These are phyloP conservation scores for Eledona agricola DNA, from an alignment of 2,888 invertebrate species.

Conservation along the genomic window DNA sequence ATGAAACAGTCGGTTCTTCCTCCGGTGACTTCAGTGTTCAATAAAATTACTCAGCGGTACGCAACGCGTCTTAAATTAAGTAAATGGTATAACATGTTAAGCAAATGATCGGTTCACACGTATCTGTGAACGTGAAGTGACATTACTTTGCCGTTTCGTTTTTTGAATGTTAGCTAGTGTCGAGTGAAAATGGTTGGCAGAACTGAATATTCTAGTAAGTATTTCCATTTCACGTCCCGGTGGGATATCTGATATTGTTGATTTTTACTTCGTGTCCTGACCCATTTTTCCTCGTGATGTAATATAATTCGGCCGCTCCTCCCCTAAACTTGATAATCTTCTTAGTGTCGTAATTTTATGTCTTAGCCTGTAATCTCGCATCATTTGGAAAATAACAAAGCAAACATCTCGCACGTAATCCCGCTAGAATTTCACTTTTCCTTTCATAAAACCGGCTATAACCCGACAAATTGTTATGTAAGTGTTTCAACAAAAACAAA, in stretches of 20 bases:
- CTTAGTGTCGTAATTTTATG: background rate
- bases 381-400: too few relatives aligned
- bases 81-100: slow-evolving; percentile 24
- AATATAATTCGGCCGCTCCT: slow-evolving; percentile 22
- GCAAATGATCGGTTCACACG: slow-evolving; percentile 21
- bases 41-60: slow-evolving; percentile 24
- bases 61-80: slow-evolving; percentile 10
- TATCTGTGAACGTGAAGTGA: background rate
- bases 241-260: background rate
- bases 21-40: slow-evolving; percentile 11
- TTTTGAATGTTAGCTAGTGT: background rate
- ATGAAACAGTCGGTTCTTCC: slow-evolving; percentile 7
- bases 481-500: too few relatives aligned
- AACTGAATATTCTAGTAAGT: slow-evolving; percentile 35
- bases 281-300: slow-evolving; percentile 16
- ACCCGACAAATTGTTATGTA: too few relatives aligned
- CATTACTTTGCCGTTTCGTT: slow-evolving; percentile 2
- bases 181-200: slow-evolving; percentile 33
- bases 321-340: slow-evolving; percentile 12
- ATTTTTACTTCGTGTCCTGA: slow-evolving; percentile 17
- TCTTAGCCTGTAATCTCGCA: too few relatives aligned
- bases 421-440: too few relatives aligned
- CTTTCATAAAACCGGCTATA: too few relatives aligned
- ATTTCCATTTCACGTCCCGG: too few relatives aligned
- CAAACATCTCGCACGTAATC: too few relatives aligned